Conservation (phyloP, 2,888 invertebrate species). For the Lithodes maja region DNA sequence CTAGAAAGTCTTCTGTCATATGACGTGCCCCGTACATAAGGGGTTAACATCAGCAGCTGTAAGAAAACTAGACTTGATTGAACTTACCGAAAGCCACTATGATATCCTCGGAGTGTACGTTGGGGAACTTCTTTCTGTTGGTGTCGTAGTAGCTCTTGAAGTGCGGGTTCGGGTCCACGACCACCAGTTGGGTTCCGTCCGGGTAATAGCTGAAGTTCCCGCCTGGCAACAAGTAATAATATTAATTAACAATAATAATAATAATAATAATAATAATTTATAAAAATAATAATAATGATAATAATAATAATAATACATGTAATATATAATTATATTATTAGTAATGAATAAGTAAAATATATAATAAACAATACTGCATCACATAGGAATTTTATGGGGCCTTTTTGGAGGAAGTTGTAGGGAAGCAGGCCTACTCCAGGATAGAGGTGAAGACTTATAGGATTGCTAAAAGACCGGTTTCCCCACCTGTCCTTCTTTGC, state of each 20-base stretch:
- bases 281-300: neutral
- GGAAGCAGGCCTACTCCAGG: too few relatives aligned
- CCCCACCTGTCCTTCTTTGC: too few relatives aligned
- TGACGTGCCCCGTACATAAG: neutral
- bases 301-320: too few relatives aligned
- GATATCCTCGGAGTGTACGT: constrained; percentile 72
- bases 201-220: constrained; percentile 72
- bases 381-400: too few relatives aligned
- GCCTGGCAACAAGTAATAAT: constrained; percentile 47
- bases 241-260: neutral
- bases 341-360: neutral
- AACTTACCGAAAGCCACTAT: constrained; percentile 71
- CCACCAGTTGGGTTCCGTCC: constrained; percentile 70
- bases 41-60: neutral
- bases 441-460: too few relatives aligned
- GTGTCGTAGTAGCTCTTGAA: constrained; percentile 72
- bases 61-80: neutral
- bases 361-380: too few relatives aligned
- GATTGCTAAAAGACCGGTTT: too few relatives aligned
- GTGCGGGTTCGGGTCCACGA: constrained; percentile 71
- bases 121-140: constrained; percentile 71
- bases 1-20: neutral
- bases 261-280: neutral
- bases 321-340: neutral
- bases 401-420: too few relatives aligned